Evolutionary conservation across 2,888 invertebrate species (phyloP).

Genomic region (Petrolisthes cinctipes): DNA sequence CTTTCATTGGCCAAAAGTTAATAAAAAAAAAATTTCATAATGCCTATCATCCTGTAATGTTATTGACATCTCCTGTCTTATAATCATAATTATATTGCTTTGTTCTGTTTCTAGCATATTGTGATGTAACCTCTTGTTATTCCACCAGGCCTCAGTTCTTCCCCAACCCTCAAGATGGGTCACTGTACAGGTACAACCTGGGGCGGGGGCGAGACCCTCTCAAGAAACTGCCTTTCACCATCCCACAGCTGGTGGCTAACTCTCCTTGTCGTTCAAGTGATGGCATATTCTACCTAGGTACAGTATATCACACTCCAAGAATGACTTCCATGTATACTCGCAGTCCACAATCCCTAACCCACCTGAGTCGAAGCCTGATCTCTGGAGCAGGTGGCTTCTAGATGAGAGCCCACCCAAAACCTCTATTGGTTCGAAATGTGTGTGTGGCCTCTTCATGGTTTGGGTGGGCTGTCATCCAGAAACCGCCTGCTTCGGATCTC

Average conservation of each 20-base stretch:
- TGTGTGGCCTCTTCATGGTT: too few relatives aligned
- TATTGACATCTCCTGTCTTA: background rate
- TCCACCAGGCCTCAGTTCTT: conserved; percentile 73
- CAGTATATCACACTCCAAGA: conserved; percentile 24
- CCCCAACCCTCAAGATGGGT: conserved; percentile 90
- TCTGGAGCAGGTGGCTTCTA: too few relatives aligned
- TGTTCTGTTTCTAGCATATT: background rate
- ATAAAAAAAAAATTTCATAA: too few relatives aligned
- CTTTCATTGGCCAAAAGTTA: too few relatives aligned
- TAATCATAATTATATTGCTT: background rate
- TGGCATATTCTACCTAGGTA: conserved; percentile 94
- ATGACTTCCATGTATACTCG: background rate
- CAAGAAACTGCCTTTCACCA: conserved; percentile 95
- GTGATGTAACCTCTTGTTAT: background rate
- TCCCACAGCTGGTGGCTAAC: conserved; percentile 94
- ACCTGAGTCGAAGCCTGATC: too few relatives aligned
- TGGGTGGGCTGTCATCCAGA: too few relatives aligned
- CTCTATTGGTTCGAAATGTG: too few relatives aligned
- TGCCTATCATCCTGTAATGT: too few relatives aligned
- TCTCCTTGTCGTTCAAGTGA: conserved; percentile 96
- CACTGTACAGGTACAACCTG: conserved; percentile 82
- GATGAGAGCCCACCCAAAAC: too few relatives aligned
- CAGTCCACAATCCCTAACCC: too few relatives aligned
- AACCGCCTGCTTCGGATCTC: too few relatives aligned
- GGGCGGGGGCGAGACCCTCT: conserved; percentile 77